Base-by-base conservation (phyloP, 2,113 vertebrate genomes). In the Menura novaehollandiae region DNA sequence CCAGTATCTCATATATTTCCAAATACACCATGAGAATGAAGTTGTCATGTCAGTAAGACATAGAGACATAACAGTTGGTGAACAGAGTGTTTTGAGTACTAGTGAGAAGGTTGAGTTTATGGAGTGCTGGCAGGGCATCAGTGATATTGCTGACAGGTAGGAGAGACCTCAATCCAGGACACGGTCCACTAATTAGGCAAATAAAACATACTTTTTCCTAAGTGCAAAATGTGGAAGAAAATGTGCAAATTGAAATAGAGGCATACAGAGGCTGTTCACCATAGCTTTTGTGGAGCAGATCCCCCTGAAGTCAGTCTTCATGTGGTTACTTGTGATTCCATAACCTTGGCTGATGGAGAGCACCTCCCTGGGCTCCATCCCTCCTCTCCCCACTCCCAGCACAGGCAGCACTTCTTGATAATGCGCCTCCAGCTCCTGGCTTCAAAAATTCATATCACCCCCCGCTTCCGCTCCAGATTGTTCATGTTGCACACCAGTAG, bases 1-100 rank as follows among this genome's bases (percentile, higher is more conserved):
- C 27, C 2, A 2, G 0, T 66, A 3, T 30, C 6, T 63, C 28
- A 1, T 69, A 1, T 69, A 2, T 85, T 64, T 69, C 14, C 27
- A 51, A 73, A 49, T 27, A 37, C 12, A 43, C 39, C 27, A 2
- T 26, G 64, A 69, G 64, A 66, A 77, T 22, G 15, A 47, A 30
- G 13, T 67, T 73, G 27, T 51, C 10, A 17, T 55, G 33, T 43
- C 33, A n/a, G 2, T 62, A 43, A 71, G 85, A 37, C 30, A 4
- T 0, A 58, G 44, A 51, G 10, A 6, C 5, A 73, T 68, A 93
- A 33, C 10, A 47, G 15, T 11, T 62, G 24, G 32, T 8, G 5
- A 60, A 5, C 15, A 53, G 55, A 33, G 9, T 4, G 30, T 47
- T 33, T 53, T 58, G 21, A 41, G 26, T 46, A 32, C 10, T 30